Percentiles rank a stretch among this genome's conserved stretches.
Evolutionary conservation across 1,140 invertebrate species (phyloP).

Genomic region (Monochamus saltuarius): DNA sequence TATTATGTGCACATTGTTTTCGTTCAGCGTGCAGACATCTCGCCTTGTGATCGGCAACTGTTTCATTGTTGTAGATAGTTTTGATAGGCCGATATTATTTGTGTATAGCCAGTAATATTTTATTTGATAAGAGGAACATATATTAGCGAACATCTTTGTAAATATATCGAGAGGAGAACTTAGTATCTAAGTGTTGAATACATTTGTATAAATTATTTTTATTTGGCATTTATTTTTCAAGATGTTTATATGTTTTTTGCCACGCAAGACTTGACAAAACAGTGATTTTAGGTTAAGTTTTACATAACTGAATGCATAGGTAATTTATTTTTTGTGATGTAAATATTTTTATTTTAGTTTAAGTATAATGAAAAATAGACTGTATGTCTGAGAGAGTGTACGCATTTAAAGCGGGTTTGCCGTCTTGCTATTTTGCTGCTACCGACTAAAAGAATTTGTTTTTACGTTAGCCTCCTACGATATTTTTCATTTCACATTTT

Average conservation of each 20-base stretch:
- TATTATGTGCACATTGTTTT: conserved; percentile 16
- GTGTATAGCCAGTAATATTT: conserved; percentile 36
- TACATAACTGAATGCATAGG: conserved; percentile 39
- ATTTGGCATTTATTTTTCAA: conserved; percentile 29
- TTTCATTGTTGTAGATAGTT: conserved; percentile 23
- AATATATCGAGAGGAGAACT: conserved; percentile 35
- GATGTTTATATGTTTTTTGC: conserved; percentile 33
- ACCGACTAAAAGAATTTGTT: conserved; percentile 21
- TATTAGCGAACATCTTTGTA: conserved; percentile 47
- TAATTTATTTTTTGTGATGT: conserved; percentile 50
- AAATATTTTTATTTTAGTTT: conserved; percentile 42
- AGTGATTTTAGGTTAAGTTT: conserved; percentile 50
- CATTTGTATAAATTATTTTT: conserved; percentile 41
- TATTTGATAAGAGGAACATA: conserved; percentile 13
- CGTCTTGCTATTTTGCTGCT: conserved; percentile 13
- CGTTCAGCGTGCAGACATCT: conserved; percentile 37
- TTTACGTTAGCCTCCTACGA: too few relatives aligned
- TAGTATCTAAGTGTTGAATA: conserved; percentile 36
- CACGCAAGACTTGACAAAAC: conserved; percentile 46
- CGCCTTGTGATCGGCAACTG: conserved; percentile 17
- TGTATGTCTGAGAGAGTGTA: conserved; percentile 40
- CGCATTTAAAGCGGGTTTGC: neutral
- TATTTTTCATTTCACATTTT: neutral
- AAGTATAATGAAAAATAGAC: conserved; percentile 17
- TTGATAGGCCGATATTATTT: neutral